Conservation (phyloP, 2,797 vertebrate species). For the Echiichthys vipera region DNA sequence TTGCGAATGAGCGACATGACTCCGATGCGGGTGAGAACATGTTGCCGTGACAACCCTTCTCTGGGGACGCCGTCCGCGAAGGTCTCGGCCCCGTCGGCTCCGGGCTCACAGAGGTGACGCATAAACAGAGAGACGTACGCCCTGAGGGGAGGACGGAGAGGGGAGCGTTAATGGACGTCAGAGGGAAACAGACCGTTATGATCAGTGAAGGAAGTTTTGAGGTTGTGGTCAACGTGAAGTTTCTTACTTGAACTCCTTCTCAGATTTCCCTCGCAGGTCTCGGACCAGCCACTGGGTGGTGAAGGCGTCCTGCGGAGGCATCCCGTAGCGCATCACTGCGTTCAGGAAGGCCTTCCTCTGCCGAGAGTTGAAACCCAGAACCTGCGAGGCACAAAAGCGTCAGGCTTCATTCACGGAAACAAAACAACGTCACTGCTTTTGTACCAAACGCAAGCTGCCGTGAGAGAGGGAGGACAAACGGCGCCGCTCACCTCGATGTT, state of each 20-base stretch:
- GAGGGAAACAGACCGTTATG: background rate
- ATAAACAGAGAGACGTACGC: constrained; percentile 98
- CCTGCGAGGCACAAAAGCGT: constrained; percentile 75
- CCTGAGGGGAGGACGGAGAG: constrained; percentile 69
- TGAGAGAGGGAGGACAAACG: too few relatives aligned
- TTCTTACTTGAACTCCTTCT: constrained; percentile 97
- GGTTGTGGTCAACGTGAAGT: too few relatives aligned
- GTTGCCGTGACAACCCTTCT: constrained; percentile 96
- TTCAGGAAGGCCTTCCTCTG: constrained; percentile 99
- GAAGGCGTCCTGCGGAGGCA: constrained; percentile 98
- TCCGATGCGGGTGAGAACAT: constrained; percentile 96
- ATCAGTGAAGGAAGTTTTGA: too few relatives aligned
- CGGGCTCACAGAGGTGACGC: constrained; percentile 97
- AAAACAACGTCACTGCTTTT: too few relatives aligned
- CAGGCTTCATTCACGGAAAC: background rate
- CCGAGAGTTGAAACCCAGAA: constrained; percentile 97
- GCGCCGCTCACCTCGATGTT: constrained; percentile 92
- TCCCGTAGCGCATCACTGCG: constrained; percentile 98
- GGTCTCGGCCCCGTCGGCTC: constrained; percentile 96
- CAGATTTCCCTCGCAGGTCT: constrained; percentile 96
- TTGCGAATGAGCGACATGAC: constrained; percentile 99
- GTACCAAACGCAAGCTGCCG: too few relatives aligned
- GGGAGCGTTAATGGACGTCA: background rate
- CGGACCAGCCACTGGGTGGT: constrained; percentile 98
- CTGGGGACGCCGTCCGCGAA: constrained; percentile 98